These are phyloP conservation scores for Diorhabda carinulata DNA, from an alignment of 1,140 invertebrate species.

Conservation along the genomic window DNA sequence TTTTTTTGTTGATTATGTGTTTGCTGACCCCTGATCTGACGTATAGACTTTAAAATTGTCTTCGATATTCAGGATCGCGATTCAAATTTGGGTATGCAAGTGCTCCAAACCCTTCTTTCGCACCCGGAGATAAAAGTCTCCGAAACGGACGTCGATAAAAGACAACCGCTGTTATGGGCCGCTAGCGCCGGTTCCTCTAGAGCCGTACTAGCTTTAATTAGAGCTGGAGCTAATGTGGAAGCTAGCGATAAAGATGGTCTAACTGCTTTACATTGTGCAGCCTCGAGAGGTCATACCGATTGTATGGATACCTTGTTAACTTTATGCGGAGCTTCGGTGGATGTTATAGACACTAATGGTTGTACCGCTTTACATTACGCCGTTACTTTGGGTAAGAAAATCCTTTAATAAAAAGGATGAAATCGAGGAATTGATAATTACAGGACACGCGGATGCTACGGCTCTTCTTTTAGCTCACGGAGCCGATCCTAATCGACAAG, in stretches of 20 bases:
- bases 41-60: no score
- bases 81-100: conserved; percentile 65
- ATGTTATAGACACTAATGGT: conserved; percentile 83
- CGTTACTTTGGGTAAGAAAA: conserved; percentile 66
- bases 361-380: conserved; percentile 96
- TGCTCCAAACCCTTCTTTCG: conserved; percentile 78
- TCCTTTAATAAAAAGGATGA: not conserved
- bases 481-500: conserved; percentile 87
- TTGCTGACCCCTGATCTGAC: no score
- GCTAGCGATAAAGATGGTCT: conserved; percentile 78
- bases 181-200: conserved; percentile 92
- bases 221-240: conserved; percentile 76
- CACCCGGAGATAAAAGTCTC: conserved; percentile 75
- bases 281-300: conserved; percentile 88
- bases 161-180: conserved; percentile 93
- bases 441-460: conserved; percentile 89
- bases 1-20: no score
- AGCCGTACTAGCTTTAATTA: conserved; percentile 80
- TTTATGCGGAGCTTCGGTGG: conserved; percentile 82
- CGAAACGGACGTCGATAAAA: conserved; percentile 83
- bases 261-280: conserved; percentile 92
- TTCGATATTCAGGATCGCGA: conserved; percentile 36
- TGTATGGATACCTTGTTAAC: conserved; percentile 87
- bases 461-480: conserved; percentile 82
- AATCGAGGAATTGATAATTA: not conserved